Evolutionary conservation across 1,140 invertebrate species (phyloP).

Genomic region (Cydia fagiglandana): DNA sequence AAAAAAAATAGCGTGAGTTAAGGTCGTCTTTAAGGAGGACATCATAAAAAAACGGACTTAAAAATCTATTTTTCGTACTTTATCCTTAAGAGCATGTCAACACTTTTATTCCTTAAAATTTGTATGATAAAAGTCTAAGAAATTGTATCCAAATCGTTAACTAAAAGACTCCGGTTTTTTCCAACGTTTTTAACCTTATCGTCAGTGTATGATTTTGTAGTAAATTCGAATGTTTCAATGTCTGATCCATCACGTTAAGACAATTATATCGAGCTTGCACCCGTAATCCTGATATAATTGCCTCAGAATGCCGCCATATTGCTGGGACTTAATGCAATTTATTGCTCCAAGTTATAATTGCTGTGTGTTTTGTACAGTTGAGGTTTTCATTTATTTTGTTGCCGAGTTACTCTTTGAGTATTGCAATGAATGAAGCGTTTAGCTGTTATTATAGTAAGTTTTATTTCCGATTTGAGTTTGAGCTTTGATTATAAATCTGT

Average conservation of each 20-base stretch:
- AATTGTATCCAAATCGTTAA: too few species aligned
- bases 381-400: background rate
- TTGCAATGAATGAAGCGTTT: background rate
- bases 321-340: background rate
- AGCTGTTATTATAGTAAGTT: background rate
- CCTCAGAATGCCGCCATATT: background rate
- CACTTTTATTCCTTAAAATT: too few species aligned
- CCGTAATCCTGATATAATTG: constrained; percentile 5
- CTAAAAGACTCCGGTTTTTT: background rate
- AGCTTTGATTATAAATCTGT: too few species aligned
- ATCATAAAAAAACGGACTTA: too few species aligned
- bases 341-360: constrained; percentile 1
- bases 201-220: background rate
- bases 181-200: too few species aligned
- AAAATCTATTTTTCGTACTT: too few species aligned
- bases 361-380: background rate
- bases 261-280: background rate
- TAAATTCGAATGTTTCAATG: background rate
- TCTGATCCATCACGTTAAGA: background rate
- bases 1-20: too few species aligned
- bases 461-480: too few species aligned
- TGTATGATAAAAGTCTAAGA: too few species aligned
- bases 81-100: too few species aligned
- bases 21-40: too few species aligned
- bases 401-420: background rate